These are phyloP conservation scores for Ophion obscuratus DNA, from an alignment of 2,888 invertebrate species.

Conservation along the genomic window DNA sequence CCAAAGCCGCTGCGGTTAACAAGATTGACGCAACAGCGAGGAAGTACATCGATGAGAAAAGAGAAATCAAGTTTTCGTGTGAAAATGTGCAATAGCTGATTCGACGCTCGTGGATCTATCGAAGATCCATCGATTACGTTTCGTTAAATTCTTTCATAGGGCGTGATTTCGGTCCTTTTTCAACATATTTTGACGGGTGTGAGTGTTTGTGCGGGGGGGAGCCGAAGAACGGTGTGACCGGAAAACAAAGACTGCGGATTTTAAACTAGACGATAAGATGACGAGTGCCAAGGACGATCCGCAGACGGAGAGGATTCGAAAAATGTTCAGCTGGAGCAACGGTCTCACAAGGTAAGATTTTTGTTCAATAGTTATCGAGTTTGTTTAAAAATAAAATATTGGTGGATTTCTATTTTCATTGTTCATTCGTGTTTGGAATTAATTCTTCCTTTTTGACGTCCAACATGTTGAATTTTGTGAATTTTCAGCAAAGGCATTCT, in stretches of 20 bases:
- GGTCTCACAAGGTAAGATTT: conserved; percentile 79
- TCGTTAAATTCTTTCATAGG: neutral
- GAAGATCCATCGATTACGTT: conserved; percentile 26
- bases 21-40: neutral
- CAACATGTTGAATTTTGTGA: no score
- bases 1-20: neutral
- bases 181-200: neutral
- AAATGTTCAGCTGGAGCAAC: conserved; percentile 88
- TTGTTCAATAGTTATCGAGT: neutral
- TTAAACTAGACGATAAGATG: conserved; percentile 65
- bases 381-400: no score
- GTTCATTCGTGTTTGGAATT: no score
- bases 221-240: conserved; percentile 30
- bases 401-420: no score
- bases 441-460: no score
- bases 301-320: conserved; percentile 85
- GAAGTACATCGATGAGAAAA: conserved; percentile 10
- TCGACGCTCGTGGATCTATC: conserved; percentile 27
- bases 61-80: neutral
- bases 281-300: conserved; percentile 75
- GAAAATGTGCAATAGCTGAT: conserved; percentile 56
- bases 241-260: conserved; percentile 20
- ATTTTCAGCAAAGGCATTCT: no score
- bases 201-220: conserved; percentile 9
- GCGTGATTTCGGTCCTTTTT: neutral